A percentile compares a stretch with the other conserved stretches of the same genome.
phyloP scores from a whole-genome alignment of 2,797 vertebrate genomes.

The Masticophis lateralis region DNA sequence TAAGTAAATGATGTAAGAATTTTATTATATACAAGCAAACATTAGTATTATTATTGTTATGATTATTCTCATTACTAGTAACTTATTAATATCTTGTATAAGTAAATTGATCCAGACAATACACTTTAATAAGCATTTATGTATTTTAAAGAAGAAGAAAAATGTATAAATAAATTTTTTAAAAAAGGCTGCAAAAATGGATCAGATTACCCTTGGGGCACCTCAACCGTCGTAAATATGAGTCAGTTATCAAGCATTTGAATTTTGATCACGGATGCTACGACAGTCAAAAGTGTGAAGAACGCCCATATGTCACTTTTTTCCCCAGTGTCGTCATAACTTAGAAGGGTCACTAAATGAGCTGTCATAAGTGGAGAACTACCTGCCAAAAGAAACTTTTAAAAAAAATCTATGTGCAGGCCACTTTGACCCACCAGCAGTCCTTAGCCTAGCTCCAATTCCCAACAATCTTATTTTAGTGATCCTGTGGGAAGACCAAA shows the following conservation, averaged over 20 bases:
- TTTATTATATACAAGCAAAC: too few relatives aligned
- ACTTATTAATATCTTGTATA: too few relatives aligned
- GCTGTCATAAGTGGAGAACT: neutral
- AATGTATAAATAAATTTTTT: too few relatives aligned
- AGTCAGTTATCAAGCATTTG: neutral
- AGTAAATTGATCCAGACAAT: too few relatives aligned
- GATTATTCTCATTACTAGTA: too few relatives aligned
- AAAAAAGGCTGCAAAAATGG: neutral
- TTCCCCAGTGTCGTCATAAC: too few relatives aligned
- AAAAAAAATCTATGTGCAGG: neutral
- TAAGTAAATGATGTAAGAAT: too few relatives aligned
- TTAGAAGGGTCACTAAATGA: neutral
- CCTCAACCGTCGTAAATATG: neutral
- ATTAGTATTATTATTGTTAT: too few relatives aligned
- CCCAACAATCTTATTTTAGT: neutral
- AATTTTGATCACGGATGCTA: neutral
- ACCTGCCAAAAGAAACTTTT: neutral
- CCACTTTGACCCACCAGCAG: neutral
- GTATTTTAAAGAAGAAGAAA: too few relatives aligned
- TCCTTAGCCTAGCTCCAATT: neutral
- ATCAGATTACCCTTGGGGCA: neutral
- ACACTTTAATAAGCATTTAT: too few relatives aligned
- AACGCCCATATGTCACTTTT: neutral
- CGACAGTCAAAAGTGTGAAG: neutral
- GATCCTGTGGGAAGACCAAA: neutral